These are phyloP conservation scores for Pseudomyrmex pallidus DNA, from an alignment of 1,140 invertebrate species.

Conservation along the genomic window DNA sequence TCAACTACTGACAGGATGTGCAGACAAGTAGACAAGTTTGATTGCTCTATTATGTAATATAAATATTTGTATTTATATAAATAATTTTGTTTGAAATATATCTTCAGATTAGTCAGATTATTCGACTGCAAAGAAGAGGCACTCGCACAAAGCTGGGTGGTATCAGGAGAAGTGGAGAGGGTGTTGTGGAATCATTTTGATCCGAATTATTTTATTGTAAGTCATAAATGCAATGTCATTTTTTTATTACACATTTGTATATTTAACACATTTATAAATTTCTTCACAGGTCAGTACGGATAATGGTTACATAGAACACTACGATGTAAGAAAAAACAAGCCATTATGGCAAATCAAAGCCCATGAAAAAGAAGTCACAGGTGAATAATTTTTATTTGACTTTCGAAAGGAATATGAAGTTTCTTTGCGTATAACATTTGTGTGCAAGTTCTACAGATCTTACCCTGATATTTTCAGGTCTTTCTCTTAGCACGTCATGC, in stretches of 20 bases:
- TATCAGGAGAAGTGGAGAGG: slow-evolving; percentile 94
- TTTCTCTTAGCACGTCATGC: slow-evolving; percentile 89
- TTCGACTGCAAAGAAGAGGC: slow-evolving; percentile 92
- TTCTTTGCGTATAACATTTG: background rate
- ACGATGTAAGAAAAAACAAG: slow-evolving; percentile 90
- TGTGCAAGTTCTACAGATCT: slow-evolving; percentile 13
- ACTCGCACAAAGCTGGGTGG: slow-evolving; percentile 88
- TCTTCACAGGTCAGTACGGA: slow-evolving; percentile 90
- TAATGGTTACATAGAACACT: slow-evolving; percentile 91
- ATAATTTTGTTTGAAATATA: slow-evolving; percentile 37
- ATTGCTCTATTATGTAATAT: background rate
- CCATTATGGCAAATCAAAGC: slow-evolving; percentile 92
- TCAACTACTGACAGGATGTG: slow-evolving; percentile 91
- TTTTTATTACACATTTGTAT: slow-evolving; percentile 3
- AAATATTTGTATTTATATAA: slow-evolving; percentile 14
- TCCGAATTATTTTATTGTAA: slow-evolving; percentile 90
- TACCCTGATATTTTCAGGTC: slow-evolving; percentile 83
- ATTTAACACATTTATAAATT: slow-evolving; percentile 7
- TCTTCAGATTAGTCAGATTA: slow-evolving; percentile 88
- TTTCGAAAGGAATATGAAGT: slow-evolving; percentile 63
- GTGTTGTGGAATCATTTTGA: slow-evolving; percentile 93
- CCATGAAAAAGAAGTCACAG: slow-evolving; percentile 93
- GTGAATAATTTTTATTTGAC: slow-evolving; percentile 75
- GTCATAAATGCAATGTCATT: slow-evolving; percentile 72
- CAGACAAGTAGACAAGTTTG: slow-evolving; percentile 85